Percentiles rank a stretch among this genome's conserved stretches.
phyloP scores from a whole-genome alignment of 2,888 invertebrate genomes.

The Drosophila anomelani region DNA sequence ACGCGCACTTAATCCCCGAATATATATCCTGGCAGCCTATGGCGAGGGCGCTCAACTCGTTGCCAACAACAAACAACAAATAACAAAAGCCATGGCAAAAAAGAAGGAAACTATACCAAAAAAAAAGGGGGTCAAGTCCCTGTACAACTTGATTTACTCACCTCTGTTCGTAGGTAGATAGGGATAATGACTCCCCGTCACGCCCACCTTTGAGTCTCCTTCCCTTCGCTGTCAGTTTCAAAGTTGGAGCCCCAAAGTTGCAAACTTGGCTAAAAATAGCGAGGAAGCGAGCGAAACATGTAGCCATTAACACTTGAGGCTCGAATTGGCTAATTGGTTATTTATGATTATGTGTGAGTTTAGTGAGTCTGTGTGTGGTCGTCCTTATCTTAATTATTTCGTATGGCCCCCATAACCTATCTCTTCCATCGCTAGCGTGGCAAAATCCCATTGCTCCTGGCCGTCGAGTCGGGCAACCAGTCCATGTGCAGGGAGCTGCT shows the following conservation, averaged over 20 bases:
- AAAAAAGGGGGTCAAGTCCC: constrained; percentile 75
- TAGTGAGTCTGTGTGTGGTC: constrained; percentile 15
- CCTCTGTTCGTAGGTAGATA: constrained; percentile 28
- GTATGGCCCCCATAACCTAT: constrained; percentile 61
- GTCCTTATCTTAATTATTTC: constrained; percentile 41
- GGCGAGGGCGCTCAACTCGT: constrained; percentile 77
- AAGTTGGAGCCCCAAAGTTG: constrained; percentile 79
- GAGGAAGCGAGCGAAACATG: constrained; percentile 50
- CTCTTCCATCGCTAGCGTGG: constrained; percentile 88
- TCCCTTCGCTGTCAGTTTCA: constrained; percentile 45
- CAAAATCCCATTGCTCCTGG: constrained; percentile 96
- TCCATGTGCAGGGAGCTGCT: constrained; percentile 97
- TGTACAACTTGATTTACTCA: constrained; percentile 77
- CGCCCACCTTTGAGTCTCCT: constrained; percentile 6
- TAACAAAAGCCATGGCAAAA: constrained; percentile 42
- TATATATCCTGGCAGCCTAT: not conserved
- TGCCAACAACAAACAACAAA: constrained; percentile 78
- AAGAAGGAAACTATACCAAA: constrained; percentile 16
- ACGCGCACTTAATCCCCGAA: constrained; percentile 24
- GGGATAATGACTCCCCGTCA: constrained; percentile 41
- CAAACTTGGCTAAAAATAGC: constrained; percentile 75
- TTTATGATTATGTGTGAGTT: constrained; percentile 61
- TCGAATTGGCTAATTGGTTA: constrained; percentile 74
- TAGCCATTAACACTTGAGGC: constrained; percentile 78
- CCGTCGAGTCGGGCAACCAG: constrained; percentile 97